Base-by-base conservation (phyloP, 2,888 invertebrate species). In the Erpobdella octoculata region DNA sequence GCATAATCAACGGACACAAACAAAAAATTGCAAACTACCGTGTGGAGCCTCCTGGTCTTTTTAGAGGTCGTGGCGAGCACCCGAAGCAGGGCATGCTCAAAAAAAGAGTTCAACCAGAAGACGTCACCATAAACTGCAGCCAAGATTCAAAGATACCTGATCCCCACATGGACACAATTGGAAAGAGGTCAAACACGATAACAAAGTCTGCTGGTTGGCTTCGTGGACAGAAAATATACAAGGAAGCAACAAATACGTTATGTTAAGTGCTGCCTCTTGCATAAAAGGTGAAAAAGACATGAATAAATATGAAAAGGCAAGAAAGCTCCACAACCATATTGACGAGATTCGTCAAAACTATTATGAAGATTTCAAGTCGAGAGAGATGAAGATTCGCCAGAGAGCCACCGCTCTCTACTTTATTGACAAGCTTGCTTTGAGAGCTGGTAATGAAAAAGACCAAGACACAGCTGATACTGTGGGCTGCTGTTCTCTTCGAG, bases 401-500 rank as follows among this genome's bases (percentile, higher is more conserved):
- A 86, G 97, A 77, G 93, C 96, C 61, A 97, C 97, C 0, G 98
- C 98, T 1, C 85, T 98, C 70, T 98, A n/a, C n/a, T n/a, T n/a
- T n/a, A n/a, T n/a, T n/a, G n/a, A n/a, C n/a, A n/a, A 85, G 83
- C 86, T 98, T 73, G 97, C 97, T 25, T 86, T 98, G 78, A 92
- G 98, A 87, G 96, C 94, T 76, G 91, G 95, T 85, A 98, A 98
- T 82, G 98, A 98, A 84, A 98, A 98, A 83, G 98, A 98, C 81
- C 96, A 96, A 83, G 97, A 98, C 83, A 84, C 85, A 9, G 97
- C 98, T 0, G 98, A 98, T 80, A 97, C 97, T 0, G 97, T 97
- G 0, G 98, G 95, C 82, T 98, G 98, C 82, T 98, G 98, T 85
- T 97, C 97, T 0, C 86, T 98, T 73, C 88, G 98, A 72, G 91